Base-by-base conservation (phyloP, 2,888 invertebrate species). In the Axea sp. region DNA sequence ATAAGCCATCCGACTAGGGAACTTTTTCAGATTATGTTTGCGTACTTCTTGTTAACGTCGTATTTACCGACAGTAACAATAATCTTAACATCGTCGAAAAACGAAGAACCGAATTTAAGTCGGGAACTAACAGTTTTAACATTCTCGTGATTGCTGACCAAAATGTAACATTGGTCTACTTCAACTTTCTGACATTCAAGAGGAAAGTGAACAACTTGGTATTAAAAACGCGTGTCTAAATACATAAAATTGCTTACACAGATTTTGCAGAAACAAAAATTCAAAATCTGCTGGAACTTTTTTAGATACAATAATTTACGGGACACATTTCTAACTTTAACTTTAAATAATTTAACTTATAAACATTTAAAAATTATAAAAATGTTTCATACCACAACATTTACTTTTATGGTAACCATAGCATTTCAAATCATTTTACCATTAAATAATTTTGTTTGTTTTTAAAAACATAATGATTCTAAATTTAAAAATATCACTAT, bases 31-130 rank as follows among this genome's bases (percentile, higher is more conserved):
- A 76, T 76, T 77, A 59, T 77, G 79, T 79, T 79, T 78, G 77
- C 78, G 75, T 73, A 76, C 78, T 79, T 74, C 76, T 75, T 74
- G 76, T 77, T 76, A 78, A 77, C 76, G 69, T 73, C 73, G 77
- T 76, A 77, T 76, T 75, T 76, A 68, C 75, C 53, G 43, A 67
- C 67, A 51, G 72, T 62, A 74, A 77, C 76, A 76, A 75, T 76
- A 65, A 65, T 74, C 62, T 60, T 57, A 60, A 62, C 69, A 57
- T 71, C 71, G 28, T 43, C 39, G 26, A 55, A 57, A 64, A 64
- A 53, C 24, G 35, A 0, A 43, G 39, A 8, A 43, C 49, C 28
- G 43, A 59, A 17, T 43, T 33, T 41, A 22, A 33, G 28, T 33
- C n/a, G 39, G 35, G 5, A 53, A 17, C 24, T 22, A 15, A 57